These are phyloP conservation scores for Delia radicum DNA, from an alignment of 1,140 invertebrate species.

Conservation along the genomic window DNA sequence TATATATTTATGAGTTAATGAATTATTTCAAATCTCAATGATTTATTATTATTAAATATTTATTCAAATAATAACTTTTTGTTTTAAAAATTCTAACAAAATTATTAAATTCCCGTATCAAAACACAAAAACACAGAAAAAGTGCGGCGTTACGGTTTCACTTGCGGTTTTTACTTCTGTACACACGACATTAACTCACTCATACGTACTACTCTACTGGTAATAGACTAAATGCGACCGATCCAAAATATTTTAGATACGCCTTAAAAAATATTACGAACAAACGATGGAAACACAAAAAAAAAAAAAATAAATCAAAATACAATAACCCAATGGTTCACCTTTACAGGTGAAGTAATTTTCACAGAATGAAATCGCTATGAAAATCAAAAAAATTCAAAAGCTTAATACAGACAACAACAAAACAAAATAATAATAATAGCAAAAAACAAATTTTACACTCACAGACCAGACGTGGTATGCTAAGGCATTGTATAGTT, in stretches of 20 bases:
- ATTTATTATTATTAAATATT: no score
- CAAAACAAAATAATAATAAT: constrained; percentile 4
- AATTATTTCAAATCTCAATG: no score
- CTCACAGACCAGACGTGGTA: background rate
- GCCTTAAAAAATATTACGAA: background rate
- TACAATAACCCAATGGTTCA: constrained; percentile 18
- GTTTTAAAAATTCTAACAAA: no score
- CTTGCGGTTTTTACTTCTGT: background rate
- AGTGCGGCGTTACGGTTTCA: constrained; percentile 8
- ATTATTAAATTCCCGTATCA: background rate
- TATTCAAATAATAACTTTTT: no score
- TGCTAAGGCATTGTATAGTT: no score
- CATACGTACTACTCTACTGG: background rate
- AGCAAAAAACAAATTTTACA: background rate
- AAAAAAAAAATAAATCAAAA: background rate
- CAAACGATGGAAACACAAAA: background rate
- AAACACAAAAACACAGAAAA: background rate
- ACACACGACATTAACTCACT: background rate
- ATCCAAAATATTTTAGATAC: constrained; percentile 2
- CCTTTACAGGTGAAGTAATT: constrained; percentile 30
- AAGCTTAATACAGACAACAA: constrained; percentile 2
- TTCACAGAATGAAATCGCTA: constrained; percentile 24
- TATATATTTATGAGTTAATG: no score
- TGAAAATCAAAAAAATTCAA: constrained; percentile 12
- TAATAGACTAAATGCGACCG: background rate